Evolutionary conservation across 1,140 invertebrate species (phyloP), one percentile per base, ranked within the genome.

Genomic region (Panagrolaimus sp.): DNA sequence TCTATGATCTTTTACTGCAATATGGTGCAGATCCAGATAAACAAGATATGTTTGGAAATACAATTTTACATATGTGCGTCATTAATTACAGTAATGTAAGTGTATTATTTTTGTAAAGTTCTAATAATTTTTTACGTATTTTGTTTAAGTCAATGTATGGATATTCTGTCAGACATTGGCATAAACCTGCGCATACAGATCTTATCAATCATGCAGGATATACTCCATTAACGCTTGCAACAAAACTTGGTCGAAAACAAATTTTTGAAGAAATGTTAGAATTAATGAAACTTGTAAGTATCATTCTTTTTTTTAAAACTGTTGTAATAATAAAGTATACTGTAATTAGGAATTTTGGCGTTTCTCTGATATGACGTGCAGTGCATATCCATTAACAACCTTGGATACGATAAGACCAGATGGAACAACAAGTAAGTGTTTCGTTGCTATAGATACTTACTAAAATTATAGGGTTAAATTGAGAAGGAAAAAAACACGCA

Each of bases 281-380:
- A 84, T 86, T 98, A 12, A 93, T 91, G 64, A 91, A 92, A 69
- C 88, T 91, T 71, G 85, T 86, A 77, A 83, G 84, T 78, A 38
- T 38, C 2, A 38, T 7, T 38, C 7, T 38, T 38, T 38, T 38
- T 38, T 2, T 4, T 38, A 38, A 38, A 38, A n/a, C n/a, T n/a
- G n/a, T n/a, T n/a, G n/a, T 38, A 38, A 38, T 38, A 38, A 38
- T 38, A 38, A 38, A 4, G 32, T 38, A 38, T 38, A 38, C 2
- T 38, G 32, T 38, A 38, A 38, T 38, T 38, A 85, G 83, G 95
- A 97, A 85, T 96, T 98, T 84, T 98, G 96, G 96, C 87, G 94
- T 47, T 98, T 97, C 85, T 96, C 93, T 77, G 97, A 98, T 83
- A 96, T 98, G 77, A 96, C 93, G n/a, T 98, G 95, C 85, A 96